These are phyloP conservation scores for Epinotia brunnichana DNA, from an alignment of 2,888 invertebrate species.

Conservation along the genomic window DNA sequence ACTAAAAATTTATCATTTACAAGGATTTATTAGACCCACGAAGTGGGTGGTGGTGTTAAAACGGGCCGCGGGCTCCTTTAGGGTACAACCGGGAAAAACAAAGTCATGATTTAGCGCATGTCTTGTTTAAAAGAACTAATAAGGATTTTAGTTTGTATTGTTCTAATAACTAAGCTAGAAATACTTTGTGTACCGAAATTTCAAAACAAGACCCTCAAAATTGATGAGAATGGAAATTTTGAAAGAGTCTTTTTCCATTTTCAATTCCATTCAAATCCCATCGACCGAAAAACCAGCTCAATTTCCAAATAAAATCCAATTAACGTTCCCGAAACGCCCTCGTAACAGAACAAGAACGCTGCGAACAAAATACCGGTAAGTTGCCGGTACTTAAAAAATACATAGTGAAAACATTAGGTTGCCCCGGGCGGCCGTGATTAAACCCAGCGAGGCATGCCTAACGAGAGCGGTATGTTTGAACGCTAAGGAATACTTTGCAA, in stretches of 20 bases:
- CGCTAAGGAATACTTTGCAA: slow-evolving; percentile 79
- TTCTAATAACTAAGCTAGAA: neutral
- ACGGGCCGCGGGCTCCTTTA: no score
- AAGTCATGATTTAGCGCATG: neutral
- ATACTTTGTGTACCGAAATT: slow-evolving; percentile 5
- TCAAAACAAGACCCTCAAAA: slow-evolving; percentile 3
- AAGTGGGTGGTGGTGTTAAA: neutral
- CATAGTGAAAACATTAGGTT: slow-evolving; percentile 79
- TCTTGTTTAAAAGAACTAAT: neutral
- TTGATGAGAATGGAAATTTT: slow-evolving; percentile 21
- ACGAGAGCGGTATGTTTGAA: slow-evolving; percentile 80
- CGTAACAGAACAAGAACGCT: slow-evolving; percentile 53
- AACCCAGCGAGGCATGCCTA: slow-evolving; percentile 81
- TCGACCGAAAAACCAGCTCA: slow-evolving; percentile 42
- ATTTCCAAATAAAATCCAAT: slow-evolving; percentile 53
- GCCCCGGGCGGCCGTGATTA: slow-evolving; percentile 78
- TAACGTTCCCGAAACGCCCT: slow-evolving; percentile 54
- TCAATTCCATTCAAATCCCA: slow-evolving; percentile 42
- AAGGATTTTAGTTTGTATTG: neutral
- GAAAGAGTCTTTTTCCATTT: slow-evolving; percentile 35
- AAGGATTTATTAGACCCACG: neutral
- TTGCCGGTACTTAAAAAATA: slow-evolving; percentile 77
- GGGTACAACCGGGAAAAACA: no score
- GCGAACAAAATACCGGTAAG: slow-evolving; percentile 49
- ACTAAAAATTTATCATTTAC: no score